These are phyloP conservation scores for Poicephalus gulielmi DNA, from an alignment of 2,113 vertebrate species.

Conservation along the genomic window DNA sequence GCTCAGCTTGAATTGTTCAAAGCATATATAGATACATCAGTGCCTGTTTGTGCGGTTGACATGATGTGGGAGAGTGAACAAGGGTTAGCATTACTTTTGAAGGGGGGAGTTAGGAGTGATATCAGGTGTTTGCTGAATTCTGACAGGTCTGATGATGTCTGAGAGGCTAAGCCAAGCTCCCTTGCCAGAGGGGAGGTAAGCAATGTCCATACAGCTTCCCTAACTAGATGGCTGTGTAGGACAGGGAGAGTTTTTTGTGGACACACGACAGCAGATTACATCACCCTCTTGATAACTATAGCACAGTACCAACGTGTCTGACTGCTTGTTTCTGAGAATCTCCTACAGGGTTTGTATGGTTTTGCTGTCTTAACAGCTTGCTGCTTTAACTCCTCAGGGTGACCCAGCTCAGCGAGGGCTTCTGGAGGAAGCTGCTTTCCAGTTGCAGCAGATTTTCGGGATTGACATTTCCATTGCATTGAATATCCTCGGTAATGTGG, in stretches of 20 bases:
- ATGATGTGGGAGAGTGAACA: accelerated
- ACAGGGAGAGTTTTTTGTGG: background rate
- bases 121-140: background rate
- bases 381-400: conserved; percentile 66
- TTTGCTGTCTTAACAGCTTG: conserved; percentile 22
- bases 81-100: background rate
- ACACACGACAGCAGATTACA: background rate
- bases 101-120: background rate
- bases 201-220: background rate
- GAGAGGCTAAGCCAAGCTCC: background rate
- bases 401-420: conserved; percentile 65
- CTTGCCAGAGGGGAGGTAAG: background rate
- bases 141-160: background rate
- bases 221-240: background rate
- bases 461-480: conserved; percentile 86
- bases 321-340: background rate
- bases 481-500: conserved; percentile 90
- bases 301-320: background rate
- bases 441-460: conserved; percentile 79
- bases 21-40: background rate
- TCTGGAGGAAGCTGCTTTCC: conserved; percentile 78
- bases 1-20: background rate
- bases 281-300: background rate
- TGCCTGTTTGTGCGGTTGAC: background rate
- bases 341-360: background rate